A percentile compares a stretch with the other conserved stretches of the same genome.
phyloP scores from a whole-genome alignment of 2,113 vertebrate genomes.

The Ploceus nigricollis region DNA sequence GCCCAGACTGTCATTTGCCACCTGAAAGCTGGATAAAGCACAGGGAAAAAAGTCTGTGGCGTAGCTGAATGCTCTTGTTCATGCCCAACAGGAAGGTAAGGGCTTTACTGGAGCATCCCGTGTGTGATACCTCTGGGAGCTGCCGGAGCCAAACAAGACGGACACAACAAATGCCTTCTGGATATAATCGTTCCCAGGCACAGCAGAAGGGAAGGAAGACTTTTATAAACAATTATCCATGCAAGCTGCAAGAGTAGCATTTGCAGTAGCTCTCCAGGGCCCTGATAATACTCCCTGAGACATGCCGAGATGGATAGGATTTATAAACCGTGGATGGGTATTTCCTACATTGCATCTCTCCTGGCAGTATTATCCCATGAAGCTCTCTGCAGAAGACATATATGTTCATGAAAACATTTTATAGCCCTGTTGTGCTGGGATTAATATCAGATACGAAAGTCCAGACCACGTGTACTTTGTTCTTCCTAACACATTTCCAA shows the following conservation, averaged over 20 bases:
- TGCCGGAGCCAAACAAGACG: not conserved
- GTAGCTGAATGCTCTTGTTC: not conserved
- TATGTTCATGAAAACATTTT: conserved; percentile 52
- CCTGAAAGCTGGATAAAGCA: not conserved
- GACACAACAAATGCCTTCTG: conserved; percentile 22
- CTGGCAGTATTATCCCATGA: not conserved
- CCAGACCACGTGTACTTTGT: not conserved
- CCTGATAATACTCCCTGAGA: not conserved
- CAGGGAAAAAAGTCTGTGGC: not conserved
- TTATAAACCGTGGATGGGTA: conserved; percentile 21
- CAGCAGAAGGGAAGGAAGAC: conserved; percentile 34
- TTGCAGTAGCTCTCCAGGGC: conserved; percentile 46
- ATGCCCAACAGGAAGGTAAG: not conserved
- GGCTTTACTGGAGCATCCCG: not conserved
- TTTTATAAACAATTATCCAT: conserved; percentile 47
- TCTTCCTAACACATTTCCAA: not conserved
- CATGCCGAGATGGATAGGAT: conserved; percentile 16
- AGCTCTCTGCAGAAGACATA: conserved; percentile 33
- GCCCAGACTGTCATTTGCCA: not conserved
- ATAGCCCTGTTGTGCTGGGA: conserved; percentile 54
- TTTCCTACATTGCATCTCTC: conserved; percentile 16
- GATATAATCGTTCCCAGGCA: not conserved
- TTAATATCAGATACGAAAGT: conserved; percentile 31
- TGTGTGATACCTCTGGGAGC: not conserved
- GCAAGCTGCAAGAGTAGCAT: conserved; percentile 33